Conservation (phyloP, 2,797 vertebrate species). For the Jordanella pulchra region DNA sequence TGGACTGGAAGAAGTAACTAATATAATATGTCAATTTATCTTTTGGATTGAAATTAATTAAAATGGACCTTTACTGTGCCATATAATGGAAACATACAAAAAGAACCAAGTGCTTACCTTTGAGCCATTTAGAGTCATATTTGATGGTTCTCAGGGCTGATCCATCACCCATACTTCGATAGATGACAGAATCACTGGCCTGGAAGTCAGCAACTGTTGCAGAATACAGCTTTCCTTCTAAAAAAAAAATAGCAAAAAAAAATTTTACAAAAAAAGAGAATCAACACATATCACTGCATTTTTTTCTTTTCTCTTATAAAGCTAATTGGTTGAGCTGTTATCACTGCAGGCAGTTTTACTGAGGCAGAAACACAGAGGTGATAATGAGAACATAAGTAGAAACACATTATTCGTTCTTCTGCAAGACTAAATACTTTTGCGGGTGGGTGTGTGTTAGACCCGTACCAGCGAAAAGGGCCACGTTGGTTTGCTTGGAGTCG, state of each 20-base stretch:
- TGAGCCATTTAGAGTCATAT: conserved; percentile 99
- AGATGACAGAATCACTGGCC: conserved; percentile 97
- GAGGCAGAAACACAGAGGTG: conserved; percentile 61
- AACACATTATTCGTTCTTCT: conserved; percentile 56
- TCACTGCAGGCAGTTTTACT: conserved; percentile 61
- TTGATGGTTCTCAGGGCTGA: conserved; percentile 97
- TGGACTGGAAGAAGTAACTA: not conserved
- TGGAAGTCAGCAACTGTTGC: conserved; percentile 98
- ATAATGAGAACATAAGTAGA: conserved; percentile 65
- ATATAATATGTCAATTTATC: not conserved
- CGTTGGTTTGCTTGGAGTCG: conserved; percentile 99
- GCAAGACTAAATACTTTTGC: conserved; percentile 30
- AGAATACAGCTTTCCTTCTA: conserved; percentile 97
- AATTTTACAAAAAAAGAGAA: conserved; percentile 29
- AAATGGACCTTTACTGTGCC: not conserved
- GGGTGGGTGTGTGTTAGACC: conserved; percentile 51
- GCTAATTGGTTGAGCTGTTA: conserved; percentile 67
- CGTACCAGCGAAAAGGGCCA: conserved; percentile 98
- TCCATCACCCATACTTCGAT: conserved; percentile 98
- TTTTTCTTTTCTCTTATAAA: conserved; percentile 40
- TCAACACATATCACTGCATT: conserved; percentile 16
- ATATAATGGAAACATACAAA: not conserved
- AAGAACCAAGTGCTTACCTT: conserved; percentile 83
- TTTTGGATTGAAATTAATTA: not conserved
- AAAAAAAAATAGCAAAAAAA: conserved; percentile 55